Conservation (phyloP, 2,888 invertebrate species). For the Desoria tigrina region DNA sequence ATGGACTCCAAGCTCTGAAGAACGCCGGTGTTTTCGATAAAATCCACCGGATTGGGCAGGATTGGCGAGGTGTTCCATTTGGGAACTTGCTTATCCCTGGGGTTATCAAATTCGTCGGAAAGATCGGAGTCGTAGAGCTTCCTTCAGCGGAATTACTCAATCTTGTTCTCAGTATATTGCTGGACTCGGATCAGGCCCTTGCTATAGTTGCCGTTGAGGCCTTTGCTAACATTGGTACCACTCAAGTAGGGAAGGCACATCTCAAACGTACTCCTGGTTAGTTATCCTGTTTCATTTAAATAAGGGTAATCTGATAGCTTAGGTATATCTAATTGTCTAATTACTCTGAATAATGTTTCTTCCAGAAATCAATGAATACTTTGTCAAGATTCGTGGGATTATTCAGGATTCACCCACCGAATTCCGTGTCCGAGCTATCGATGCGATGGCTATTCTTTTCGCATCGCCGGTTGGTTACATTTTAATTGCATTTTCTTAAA, state of each 20-base stretch:
- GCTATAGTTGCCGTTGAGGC: conserved; percentile 50
- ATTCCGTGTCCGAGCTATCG: conserved; percentile 44
- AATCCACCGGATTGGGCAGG: conserved; percentile 38
- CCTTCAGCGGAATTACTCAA: conserved; percentile 43
- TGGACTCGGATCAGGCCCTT: conserved; percentile 34
- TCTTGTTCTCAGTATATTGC: conserved; percentile 45
- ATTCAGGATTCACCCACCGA: conserved; percentile 41
- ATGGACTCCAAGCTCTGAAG: conserved; percentile 64
- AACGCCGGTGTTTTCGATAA: conserved; percentile 40
- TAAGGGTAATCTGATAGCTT: background rate
- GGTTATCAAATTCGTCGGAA: conserved; percentile 51
- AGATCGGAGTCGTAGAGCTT: conserved; percentile 43
- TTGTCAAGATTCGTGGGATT: conserved; percentile 38
- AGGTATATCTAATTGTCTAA: background rate
- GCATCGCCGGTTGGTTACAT: conserved; percentile 47
- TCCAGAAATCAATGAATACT: conserved; percentile 41
- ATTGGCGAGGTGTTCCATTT: conserved; percentile 21
- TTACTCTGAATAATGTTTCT: background rate
- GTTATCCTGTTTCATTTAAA: conserved; percentile 1
- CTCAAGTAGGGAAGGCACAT: conserved; percentile 45
- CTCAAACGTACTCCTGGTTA: conserved; percentile 41
- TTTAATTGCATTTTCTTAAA: conserved; percentile 6
- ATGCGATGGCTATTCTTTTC: conserved; percentile 47
- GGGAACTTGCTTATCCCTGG: conserved; percentile 47
- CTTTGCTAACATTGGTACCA: conserved; percentile 48